Conservation (phyloP, 2,113 vertebrate genomes). For the Dascyllus trimaculatus region DNA sequence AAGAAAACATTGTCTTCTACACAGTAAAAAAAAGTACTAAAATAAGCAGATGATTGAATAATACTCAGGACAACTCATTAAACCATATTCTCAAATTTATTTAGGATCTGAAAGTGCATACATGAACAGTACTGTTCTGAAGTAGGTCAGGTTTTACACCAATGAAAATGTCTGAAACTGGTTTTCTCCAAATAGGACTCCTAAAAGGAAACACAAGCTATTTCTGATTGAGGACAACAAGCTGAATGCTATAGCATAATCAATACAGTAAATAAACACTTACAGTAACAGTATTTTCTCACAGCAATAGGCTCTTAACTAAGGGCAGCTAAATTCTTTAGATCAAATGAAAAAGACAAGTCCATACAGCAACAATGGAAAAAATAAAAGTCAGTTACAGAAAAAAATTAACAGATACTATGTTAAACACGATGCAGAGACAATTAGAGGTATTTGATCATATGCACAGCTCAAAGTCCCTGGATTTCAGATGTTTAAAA, state of each 20-base stretch:
- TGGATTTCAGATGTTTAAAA: constrained; percentile 10
- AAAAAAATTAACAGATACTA: constrained; percentile 42
- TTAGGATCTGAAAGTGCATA: constrained; percentile 74
- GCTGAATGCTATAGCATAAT: constrained; percentile 63
- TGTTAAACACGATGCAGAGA: constrained; percentile 42
- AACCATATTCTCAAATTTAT: constrained; percentile 68
- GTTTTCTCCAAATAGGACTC: constrained; percentile 47
- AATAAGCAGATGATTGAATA: constrained; percentile 12
- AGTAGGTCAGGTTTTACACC: constrained; percentile 59
- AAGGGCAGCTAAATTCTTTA: constrained; percentile 45
- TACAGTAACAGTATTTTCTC: constrained; percentile 56
- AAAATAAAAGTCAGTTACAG: constrained; percentile 40
- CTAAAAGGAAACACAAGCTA: constrained; percentile 50
- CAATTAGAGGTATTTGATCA: constrained; percentile 62
- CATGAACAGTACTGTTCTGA: constrained; percentile 63
- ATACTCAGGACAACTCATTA: constrained; percentile 13
- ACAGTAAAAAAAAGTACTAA: not conserved
- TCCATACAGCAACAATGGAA: constrained; percentile 37
- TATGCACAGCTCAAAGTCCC: constrained; percentile 43
- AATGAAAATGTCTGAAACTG: constrained; percentile 44
- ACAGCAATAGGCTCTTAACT: constrained; percentile 42
- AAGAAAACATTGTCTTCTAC: not conserved
- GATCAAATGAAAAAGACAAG: constrained; percentile 39
- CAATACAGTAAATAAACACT: constrained; percentile 66
- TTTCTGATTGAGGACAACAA: constrained; percentile 44